phyloP scores from a whole-genome alignment of 2,888 invertebrate species.

The Flabesymbios commensalis region DNA sequence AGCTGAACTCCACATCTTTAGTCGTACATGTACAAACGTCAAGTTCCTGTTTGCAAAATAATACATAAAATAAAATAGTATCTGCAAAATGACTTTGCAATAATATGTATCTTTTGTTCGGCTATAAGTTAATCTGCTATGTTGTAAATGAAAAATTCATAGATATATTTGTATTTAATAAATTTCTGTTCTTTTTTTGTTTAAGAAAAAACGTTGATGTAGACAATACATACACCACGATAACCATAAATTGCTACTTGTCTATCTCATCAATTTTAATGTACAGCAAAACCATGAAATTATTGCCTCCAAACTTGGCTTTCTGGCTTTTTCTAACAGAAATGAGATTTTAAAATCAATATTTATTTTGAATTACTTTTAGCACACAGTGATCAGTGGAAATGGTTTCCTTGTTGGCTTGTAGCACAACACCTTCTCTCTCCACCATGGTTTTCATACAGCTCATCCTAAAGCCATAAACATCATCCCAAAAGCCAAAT shows the following conservation, averaged over 20 bases:
- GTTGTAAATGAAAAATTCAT: too few relatives aligned
- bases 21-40: constrained; percentile 75
- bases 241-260: too few relatives aligned
- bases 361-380: constrained; percentile 44
- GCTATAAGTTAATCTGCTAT: too few relatives aligned
- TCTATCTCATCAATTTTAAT: too few relatives aligned
- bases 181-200: neutral
- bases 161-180: neutral
- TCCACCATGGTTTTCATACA: constrained; percentile 84
- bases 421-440: constrained; percentile 75
- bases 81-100: neutral
- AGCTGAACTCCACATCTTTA: constrained; percentile 65
- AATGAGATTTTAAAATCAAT: neutral
- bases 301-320: neutral
- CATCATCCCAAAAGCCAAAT: constrained; percentile 86
- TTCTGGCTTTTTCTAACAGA: too few relatives aligned
- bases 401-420: constrained; percentile 70
- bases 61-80: neutral
- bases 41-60: constrained; percentile 67
- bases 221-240: too few relatives aligned
- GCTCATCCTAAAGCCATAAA: constrained; percentile 92
- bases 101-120: neutral
- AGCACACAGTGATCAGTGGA: constrained; percentile 70
- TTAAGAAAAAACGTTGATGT: neutral
- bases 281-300: neutral